Conservation (phyloP, 1,140 invertebrate species). For the Cydia fagiglandana region DNA sequence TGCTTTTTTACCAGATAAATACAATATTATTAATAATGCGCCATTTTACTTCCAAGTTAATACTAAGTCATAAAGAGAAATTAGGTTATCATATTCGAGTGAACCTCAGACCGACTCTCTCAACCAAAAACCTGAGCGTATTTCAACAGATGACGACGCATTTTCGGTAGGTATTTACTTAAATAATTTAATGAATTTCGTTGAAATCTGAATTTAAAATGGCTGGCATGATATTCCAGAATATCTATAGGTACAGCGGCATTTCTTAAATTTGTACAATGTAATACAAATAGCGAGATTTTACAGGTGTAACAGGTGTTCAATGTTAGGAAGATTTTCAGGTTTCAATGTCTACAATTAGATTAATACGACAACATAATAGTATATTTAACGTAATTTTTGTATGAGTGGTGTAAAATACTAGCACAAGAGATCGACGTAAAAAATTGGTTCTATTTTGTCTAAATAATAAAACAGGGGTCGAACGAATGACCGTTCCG, state of each 20-base stretch:
- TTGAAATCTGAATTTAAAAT: not conserved
- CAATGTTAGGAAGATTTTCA: not conserved
- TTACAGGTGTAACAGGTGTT: not conserved
- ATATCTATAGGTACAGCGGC: not conserved
- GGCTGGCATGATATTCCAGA: not conserved
- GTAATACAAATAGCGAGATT: not conserved
- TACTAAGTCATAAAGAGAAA: not conserved
- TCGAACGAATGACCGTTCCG: not conserved
- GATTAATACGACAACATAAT: too few relatives aligned
- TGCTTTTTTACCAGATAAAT: too few relatives aligned
- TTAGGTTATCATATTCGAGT: slow-evolving; percentile 11
- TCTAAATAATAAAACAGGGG: slow-evolving; percentile 4
- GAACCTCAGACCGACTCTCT: not conserved
- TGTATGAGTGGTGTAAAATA: not conserved
- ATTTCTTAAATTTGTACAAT: not conserved
- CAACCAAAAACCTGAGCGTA: not conserved
- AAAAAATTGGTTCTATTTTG: not conserved
- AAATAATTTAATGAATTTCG: not conserved
- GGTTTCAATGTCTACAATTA: too few relatives aligned
- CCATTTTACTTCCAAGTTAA: not conserved
- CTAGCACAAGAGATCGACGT: not conserved
- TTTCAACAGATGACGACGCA: slow-evolving; percentile 1
- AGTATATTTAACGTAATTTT: not conserved
- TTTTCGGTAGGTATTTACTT: not conserved
- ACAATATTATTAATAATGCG: not conserved